Evolutionary conservation across 1,140 invertebrate species (phyloP), one percentile per base, ranked within the genome.

Genomic region (Ooceraea biroi): DNA sequence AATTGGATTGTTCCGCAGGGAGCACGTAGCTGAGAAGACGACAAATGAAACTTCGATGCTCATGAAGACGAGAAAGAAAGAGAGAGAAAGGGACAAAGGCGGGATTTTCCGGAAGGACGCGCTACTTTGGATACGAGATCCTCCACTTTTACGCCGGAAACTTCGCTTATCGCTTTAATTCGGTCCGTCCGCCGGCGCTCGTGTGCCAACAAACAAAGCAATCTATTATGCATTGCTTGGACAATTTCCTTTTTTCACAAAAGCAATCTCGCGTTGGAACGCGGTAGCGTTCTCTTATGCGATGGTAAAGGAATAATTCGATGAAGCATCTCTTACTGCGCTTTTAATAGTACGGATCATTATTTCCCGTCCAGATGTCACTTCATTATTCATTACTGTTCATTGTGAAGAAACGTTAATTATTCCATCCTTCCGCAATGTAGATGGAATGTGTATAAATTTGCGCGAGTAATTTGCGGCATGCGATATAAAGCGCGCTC

Each of bases 1-100:
- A 87, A 87, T 87, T 87, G 85, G 76, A 87, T 87, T 74, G 69
- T 87, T 87, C 77, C 63, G 41, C 52, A 44, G 68, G 60, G 77
- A 84, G 61, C 82, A 80, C 68, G 73, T 74, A 65, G 41, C 10
- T 25, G 25, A 25, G 36, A 44, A 36, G 46, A 78, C 63, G 50
- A 46, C 83, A 71, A 84, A 84, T 82, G 83, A 82, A 84, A 84
- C 83, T 84, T 84, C 55, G 83, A 82, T 80, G 69, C 46, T 69
- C 57, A 46, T 22, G 22, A 46, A 61, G 69, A 55, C 19, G 14
- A 36, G 41, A 58, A n/a, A 71, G 57, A 55, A 0, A 60, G 19
- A 46, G 50, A 71, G 46, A 8, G 46, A 48, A 25, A 44, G 19
- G 8, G 17, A 25, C 50, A 22, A 30, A 12, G 36, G 30, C 5